Evolutionary conservation across 2,888 invertebrate species (phyloP).

Genomic region (Cacoxenus indagator): DNA sequence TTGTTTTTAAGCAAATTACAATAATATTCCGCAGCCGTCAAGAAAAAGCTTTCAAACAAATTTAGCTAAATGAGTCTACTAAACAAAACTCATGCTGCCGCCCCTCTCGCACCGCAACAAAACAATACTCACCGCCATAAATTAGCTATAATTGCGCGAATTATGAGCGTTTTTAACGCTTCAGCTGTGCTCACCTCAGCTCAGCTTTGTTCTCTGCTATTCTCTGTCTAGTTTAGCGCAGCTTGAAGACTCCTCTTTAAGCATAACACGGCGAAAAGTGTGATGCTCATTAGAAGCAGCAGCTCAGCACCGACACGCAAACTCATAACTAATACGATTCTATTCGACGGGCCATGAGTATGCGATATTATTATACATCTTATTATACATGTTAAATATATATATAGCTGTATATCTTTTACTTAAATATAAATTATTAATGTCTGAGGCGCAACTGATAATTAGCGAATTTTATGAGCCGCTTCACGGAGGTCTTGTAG

Average conservation of each 20-base stretch:
- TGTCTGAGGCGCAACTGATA: slow-evolving; percentile 52
- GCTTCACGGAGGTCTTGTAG: slow-evolving; percentile 23
- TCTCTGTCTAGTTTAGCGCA: background rate
- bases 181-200: too few relatives aligned
- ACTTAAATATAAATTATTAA: slow-evolving; percentile 30
- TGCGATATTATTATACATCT: background rate
- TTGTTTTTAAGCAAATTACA: too few relatives aligned
- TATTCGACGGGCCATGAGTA: slow-evolving; percentile 41
- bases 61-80: too few relatives aligned
- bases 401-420: too few relatives aligned
- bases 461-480: slow-evolving; percentile 54
- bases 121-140: background rate
- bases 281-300: background rate
- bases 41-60: too few relatives aligned
- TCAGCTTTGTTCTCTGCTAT: background rate
- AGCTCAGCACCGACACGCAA: slow-evolving; percentile 42
- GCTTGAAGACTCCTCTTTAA: background rate
- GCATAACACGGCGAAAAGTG: background rate
- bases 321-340: slow-evolving; percentile 47
- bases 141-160: background rate
- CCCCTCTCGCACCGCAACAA: too few relatives aligned
- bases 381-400: too few relatives aligned
- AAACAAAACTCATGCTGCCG: too few relatives aligned
- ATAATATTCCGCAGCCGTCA: too few relatives aligned
- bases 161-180: background rate